Conservation (phyloP, 2,797 vertebrate genomes). For the Enteromius radiatus region DNA sequence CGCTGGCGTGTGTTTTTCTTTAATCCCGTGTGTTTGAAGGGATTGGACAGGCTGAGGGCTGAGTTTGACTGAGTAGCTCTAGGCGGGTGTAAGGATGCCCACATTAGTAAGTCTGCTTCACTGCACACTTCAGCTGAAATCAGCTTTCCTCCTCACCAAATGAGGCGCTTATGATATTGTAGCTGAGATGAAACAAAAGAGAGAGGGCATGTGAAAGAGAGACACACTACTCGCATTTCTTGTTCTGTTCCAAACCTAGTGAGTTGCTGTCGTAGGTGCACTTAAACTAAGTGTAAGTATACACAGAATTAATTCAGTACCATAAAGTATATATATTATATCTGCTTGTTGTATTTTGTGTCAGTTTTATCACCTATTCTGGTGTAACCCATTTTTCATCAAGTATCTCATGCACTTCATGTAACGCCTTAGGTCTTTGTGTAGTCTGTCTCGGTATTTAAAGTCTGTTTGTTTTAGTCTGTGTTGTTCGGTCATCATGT, state of each 20-base stretch:
- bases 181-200: conserved; percentile 18
- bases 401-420: not conserved
- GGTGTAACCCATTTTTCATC: not conserved
- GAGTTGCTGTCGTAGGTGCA: not conserved
- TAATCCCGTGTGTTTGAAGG: conserved; percentile 53
- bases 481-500: too few relatives aligned
- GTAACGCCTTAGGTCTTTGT: too few relatives aligned
- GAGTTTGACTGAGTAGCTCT: conserved; percentile 53
- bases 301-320: not conserved
- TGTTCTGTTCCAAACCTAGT: not conserved
- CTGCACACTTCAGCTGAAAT: conserved; percentile 56
- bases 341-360: not conserved
- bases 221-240: conserved; percentile 23
- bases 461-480: too few relatives aligned
- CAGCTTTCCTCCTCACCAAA: conserved; percentile 47
- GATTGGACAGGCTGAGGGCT: conserved; percentile 50
- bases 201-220: not conserved
- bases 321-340: not conserved
- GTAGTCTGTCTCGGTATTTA: too few relatives aligned
- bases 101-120: conserved; percentile 49
- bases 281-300: not conserved
- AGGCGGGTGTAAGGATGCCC: conserved; percentile 53
- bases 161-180: conserved; percentile 47
- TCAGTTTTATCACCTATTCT: not conserved
- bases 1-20: conserved; percentile 39